phyloP scores from a whole-genome alignment of 2,888 invertebrate genomes.

The Cheilosia variabilis region DNA sequence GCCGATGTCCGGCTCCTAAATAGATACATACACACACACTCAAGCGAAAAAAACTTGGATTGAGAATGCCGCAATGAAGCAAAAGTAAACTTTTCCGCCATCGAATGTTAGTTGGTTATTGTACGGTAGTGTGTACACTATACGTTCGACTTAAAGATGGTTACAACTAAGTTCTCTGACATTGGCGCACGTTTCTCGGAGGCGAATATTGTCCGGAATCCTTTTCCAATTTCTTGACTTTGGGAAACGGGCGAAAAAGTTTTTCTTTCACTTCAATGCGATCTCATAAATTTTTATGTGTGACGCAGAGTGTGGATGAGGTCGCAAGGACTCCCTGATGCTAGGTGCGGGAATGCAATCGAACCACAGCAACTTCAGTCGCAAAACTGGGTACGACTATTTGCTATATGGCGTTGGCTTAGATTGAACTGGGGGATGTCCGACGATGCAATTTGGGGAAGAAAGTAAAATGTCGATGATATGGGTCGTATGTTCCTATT shows the following conservation, averaged over 20 bases:
- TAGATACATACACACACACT: neutral
- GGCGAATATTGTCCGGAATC: conserved; percentile 65
- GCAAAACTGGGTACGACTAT: conserved; percentile 7
- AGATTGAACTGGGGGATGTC: conserved; percentile 60
- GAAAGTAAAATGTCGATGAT: conserved; percentile 71
- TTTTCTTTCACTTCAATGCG: conserved; percentile 72
- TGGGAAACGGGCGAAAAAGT: no score
- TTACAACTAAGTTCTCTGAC: conserved; percentile 66
- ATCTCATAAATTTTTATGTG: conserved; percentile 75
- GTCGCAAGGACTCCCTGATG: neutral
- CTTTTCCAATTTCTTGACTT: conserved; percentile 71
- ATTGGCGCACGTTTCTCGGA: conserved; percentile 63
- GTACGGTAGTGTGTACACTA: conserved; percentile 47
- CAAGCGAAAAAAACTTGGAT: conserved; percentile 53
- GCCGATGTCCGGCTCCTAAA: no score
- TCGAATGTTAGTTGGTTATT: conserved; percentile 62
- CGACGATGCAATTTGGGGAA: conserved; percentile 68
- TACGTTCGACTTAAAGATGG: conserved; percentile 66
- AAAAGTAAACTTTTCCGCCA: conserved; percentile 73
- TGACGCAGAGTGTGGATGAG: conserved; percentile 31
- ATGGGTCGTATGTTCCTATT: conserved; percentile 65
- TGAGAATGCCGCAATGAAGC: conserved; percentile 71
- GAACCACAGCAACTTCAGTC: conserved; percentile 50
- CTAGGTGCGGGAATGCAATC: conserved; percentile 45
- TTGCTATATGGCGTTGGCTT: conserved; percentile 49